These are phyloP conservation scores for Myripristis murdjan DNA, from an alignment of 2,797 vertebrate genomes.

Conservation along the genomic window DNA sequence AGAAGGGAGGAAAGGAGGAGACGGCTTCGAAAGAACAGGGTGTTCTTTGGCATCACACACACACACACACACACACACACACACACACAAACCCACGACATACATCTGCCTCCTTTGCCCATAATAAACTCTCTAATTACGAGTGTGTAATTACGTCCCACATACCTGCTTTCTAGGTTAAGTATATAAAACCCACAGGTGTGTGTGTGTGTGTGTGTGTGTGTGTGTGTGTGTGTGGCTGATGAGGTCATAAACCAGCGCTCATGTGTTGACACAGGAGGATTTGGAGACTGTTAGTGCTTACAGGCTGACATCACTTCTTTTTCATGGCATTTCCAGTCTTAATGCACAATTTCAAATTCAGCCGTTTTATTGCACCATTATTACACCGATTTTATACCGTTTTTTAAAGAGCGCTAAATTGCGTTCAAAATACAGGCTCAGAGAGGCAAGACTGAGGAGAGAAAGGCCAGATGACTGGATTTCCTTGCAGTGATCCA, in stretches of 20 bases:
- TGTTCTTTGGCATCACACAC: slow-evolving; percentile 11
- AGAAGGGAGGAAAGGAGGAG: slow-evolving; percentile 17
- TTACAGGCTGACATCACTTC: slow-evolving; percentile 10
- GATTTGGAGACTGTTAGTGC: background rate
- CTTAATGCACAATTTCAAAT: too few relatives aligned
- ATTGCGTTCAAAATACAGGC: too few relatives aligned
- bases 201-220: slow-evolving; percentile 20
- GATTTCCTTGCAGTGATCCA: too few relatives aligned
- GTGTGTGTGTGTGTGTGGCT: slow-evolving; percentile 21
- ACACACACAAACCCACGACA: too few relatives aligned
- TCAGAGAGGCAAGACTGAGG: too few relatives aligned
- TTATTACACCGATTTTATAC: too few relatives aligned
- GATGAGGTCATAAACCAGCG: slow-evolving; percentile 36
- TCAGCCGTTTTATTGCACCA: too few relatives aligned
- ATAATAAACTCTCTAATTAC: background rate
- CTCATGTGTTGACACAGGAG: slow-evolving; percentile 9
- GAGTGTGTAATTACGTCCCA: background rate
- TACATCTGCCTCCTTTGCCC: background rate
- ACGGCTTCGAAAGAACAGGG: slow-evolving; percentile 1
- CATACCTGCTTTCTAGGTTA: slow-evolving; percentile 7
- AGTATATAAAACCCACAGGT: slow-evolving; percentile 13
- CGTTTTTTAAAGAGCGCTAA: too few relatives aligned
- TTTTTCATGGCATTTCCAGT: background rate
- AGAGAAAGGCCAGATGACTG: too few relatives aligned
- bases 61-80: background rate